Base-by-base conservation (phyloP, 2,797 vertebrate genomes). In the Limnodromus scolopaceus region DNA sequence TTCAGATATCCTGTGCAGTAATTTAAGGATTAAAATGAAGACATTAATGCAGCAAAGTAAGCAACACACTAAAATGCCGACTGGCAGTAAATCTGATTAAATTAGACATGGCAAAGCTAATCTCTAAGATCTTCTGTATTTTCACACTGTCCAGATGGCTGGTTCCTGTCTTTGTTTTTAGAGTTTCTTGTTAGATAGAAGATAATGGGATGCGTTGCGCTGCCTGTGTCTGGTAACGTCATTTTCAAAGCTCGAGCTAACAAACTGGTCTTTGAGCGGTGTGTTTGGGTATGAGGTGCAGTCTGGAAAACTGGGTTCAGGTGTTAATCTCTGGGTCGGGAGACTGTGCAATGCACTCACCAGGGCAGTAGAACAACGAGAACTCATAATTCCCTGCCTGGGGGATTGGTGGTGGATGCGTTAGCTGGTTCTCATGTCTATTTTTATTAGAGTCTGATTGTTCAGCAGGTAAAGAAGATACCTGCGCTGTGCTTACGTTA, bases 41-140 rank as follows among this genome's bases (percentile, higher is more conserved):
- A 49, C 49, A 48, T 43, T 38, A 75, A 54, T 69, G 66, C 36
- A 68, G 28, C 69, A 78, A 5, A 84, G 34, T 66, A 87, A 72
- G 84, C 84, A 82, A 34, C 32, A 28, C 32, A 13, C 61, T 91
- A 7, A 49, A 87, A 91, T 75, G 46, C 68, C 2, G 0, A 66
- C 64, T 93, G 84, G 38, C 84, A 85, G 92, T 85, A 96, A 95
- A 96, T 93, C 78, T 93, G 84, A 85, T 91, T 92, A 89, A 95
- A 95, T 95, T 80, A 85, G 84, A 70, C 63, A 38, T 23, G 58
- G 57, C 78, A 93, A 64, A 94, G 84, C 89, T 77, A 34, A 89
- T 95, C 82, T 94, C 89, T 83, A 64, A 80, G 57, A 75, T 94
- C 55, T 89, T 85, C 64, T 89, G 7, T 55, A 25, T 93, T 91